Evolutionary conservation across 2,797 vertebrate species (phyloP), one percentile per base, ranked within the genome.

Genomic region (Gymnoscopelus microlampas): DNA sequence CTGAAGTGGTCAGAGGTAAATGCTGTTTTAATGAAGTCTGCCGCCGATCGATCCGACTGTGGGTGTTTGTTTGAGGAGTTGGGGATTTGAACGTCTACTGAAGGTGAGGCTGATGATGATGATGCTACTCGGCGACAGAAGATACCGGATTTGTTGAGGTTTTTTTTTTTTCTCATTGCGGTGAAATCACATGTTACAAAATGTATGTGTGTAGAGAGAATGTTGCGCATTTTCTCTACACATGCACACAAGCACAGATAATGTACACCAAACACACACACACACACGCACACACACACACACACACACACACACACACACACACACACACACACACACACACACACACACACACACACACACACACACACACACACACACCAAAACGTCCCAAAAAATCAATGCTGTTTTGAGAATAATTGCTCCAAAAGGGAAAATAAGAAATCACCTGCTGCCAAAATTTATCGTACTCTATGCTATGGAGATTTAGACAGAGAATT

Each of bases 401-500:
- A 44, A 9, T 44, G 8, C 7, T 44, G 39, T 44, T 44, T 44
- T 76, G 77, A 60, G 79, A 86, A 86, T 89, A 89, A 89, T 91
- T 86, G 79, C 76, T 78, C 69, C 60, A 60, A 82, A 8, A 44
- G 10, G 8, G 8, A 44, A 44, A 44, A 44, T 5, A 73, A 81
- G 70, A 71, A 88, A 87, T 85, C 78, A 78, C 77, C 86, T 78
- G 66, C 83, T 84, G 85, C 85, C 80, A 88, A 90, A 91, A 89
- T 80, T 77, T 76, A 82, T 85, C 82, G 79, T 85, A 83, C 86
- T 87, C 82, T 80, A 62, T 86, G 84, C 80, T 89, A 82, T 85
- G 84, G 87, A 90, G 90, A 92, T 93, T 92, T 89, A 83, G 77
- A 80, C 74, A 53, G 82, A 87, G 87, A 90, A 92, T 92, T 92